These are phyloP conservation scores for Psephotus haematonotus DNA, from an alignment of 2,113 vertebrate species.

Conservation along the genomic window DNA sequence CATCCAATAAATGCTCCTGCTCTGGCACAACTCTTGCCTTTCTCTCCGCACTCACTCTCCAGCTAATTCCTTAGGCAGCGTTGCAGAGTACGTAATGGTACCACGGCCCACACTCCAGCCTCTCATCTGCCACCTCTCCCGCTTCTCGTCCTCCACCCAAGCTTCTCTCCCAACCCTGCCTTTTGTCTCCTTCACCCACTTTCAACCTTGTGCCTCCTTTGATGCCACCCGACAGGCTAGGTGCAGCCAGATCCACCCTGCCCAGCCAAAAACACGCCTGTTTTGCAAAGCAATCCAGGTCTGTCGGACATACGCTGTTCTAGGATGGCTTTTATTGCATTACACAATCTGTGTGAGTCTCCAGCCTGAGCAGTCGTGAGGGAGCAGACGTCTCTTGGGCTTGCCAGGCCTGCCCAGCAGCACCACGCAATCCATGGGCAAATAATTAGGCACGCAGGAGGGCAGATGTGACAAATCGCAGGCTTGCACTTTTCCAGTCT, in stretches of 20 bases:
- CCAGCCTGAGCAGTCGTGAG: not conserved
- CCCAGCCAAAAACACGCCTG: constrained; percentile 40
- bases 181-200: constrained; percentile 69
- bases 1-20: not conserved
- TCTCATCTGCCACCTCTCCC: constrained; percentile 43
- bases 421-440: not conserved
- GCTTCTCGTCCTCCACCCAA: constrained; percentile 56
- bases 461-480: not conserved
- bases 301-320: not conserved
- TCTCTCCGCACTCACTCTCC: not conserved
- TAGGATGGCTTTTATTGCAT: not conserved
- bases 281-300: constrained; percentile 29
- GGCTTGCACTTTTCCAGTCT: not conserved
- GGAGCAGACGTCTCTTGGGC: not conserved
- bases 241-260: constrained; percentile 51
- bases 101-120: not conserved
- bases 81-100: not conserved
- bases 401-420: not conserved
- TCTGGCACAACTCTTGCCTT: not conserved
- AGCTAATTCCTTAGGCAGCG: not conserved
- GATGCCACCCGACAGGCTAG: constrained; percentile 37
- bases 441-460: not conserved
- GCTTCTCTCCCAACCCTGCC: constrained; percentile 62
- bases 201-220: constrained; percentile 52
- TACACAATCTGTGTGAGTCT: not conserved